These are phyloP conservation scores for Phataginus tricuspis DNA, from an alignment of 2,797 vertebrate genomes.

Conservation along the genomic window DNA sequence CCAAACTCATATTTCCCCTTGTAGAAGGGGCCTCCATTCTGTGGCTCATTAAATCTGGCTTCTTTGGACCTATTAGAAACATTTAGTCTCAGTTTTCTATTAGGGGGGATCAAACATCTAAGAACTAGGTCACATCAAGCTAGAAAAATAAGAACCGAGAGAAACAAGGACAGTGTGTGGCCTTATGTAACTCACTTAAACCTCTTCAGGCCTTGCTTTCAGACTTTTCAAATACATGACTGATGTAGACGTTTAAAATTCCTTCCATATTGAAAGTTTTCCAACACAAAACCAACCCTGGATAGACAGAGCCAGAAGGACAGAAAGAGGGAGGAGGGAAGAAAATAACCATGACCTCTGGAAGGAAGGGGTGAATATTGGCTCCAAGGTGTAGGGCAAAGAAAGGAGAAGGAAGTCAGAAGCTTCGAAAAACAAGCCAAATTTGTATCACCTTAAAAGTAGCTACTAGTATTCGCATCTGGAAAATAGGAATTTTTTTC, in stretches of 20 bases:
- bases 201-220: not conserved
- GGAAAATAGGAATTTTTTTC: not conserved
- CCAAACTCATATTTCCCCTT: not conserved
- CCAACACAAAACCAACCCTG: not conserved
- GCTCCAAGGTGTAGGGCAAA: not conserved
- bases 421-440: not conserved
- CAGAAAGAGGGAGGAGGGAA: not conserved
- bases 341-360: not conserved
- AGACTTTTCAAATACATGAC: not conserved
- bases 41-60: constrained; percentile 56
- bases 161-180: constrained; percentile 1
- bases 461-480: not conserved
- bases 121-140: constrained; percentile 37
- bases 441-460: not conserved
- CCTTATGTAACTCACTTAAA: constrained; percentile 23
- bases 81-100: constrained; percentile 39
- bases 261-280: not conserved
- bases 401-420: not conserved
- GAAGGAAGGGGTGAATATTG: not conserved
- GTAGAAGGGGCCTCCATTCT: not conserved
- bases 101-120: constrained; percentile 23
- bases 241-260: not conserved
- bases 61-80: constrained; percentile 49
- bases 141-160: constrained; percentile 26
- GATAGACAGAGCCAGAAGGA: not conserved